phyloP scores from a whole-genome alignment of 1,140 invertebrate genomes.

The Drosophila sproati region DNA sequence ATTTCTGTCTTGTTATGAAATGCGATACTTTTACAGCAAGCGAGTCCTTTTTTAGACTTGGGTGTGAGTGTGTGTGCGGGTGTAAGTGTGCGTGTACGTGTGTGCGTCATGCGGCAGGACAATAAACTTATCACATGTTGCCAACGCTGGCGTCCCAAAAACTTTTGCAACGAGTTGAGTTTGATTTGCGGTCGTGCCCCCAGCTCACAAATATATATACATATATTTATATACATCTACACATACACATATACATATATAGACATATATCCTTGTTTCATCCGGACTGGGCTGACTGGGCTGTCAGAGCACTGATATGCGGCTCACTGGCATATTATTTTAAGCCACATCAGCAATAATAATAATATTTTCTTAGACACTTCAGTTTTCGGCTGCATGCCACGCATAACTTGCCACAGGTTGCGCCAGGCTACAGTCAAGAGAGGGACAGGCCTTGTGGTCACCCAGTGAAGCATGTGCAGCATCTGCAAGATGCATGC shows the following conservation, averaged over 20 bases:
- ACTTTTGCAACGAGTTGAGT: slow-evolving; percentile 74
- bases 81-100: slow-evolving; percentile 5
- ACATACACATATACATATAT: not conserved
- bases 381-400: slow-evolving; percentile 47
- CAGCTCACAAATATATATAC: not conserved
- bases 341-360: slow-evolving; percentile 68
- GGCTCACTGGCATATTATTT: slow-evolving; percentile 49
- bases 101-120: slow-evolving; percentile 69
- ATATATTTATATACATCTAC: not conserved
- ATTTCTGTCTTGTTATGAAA: slow-evolving; percentile 64
- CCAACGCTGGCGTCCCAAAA: slow-evolving; percentile 58
- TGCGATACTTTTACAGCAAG: slow-evolving; percentile 59
- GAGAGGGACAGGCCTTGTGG: slow-evolving; percentile 43
- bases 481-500: slow-evolving; percentile 46
- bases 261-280: slow-evolving; percentile 29
- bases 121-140: slow-evolving; percentile 83
- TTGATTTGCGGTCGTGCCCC: slow-evolving; percentile 72
- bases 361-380: slow-evolving; percentile 77
- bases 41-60: slow-evolving; percentile 49
- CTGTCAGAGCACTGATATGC: slow-evolving; percentile 77
- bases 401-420: slow-evolving; percentile 51
- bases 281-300: slow-evolving; percentile 15
- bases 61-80: not conserved
- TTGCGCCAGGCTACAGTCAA: slow-evolving; percentile 16
- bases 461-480: slow-evolving; percentile 52